Evolutionary conservation across 2,888 invertebrate species (phyloP), one percentile per base, ranked within the genome.

Genomic region (Ditula angustiorana): DNA sequence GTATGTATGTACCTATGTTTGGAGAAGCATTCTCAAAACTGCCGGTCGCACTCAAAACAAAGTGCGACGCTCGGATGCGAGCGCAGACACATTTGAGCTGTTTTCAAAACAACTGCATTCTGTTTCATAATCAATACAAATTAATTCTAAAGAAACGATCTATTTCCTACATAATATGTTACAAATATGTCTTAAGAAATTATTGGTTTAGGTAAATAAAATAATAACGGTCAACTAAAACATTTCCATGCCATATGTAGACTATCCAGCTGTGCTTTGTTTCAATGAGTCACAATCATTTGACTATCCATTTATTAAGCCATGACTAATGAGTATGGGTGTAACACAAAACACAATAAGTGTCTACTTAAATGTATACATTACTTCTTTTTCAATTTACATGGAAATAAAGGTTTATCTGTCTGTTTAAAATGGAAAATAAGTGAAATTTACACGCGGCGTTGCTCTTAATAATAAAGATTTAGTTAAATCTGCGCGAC

Each of bases 1-100:
- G 41, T 19, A 10, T 41, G n/a, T 10, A 8, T 13, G 33, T 26
- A 35, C n/a, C 19, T 19, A 35, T 63, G 52, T 57, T 63, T 63
- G 33, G 26, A 52, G 13, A 52, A 52, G 26, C 11, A 16, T 16
- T 28, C n/a, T 26, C 50, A 8, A 35, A 41, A 41, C 58, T 33
- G 19, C 50, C 58, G 52, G 49, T 30, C 23, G 47, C 63, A 63
- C 19, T 46, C 63, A 63, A 52, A 63, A 63, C 63, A 63, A 52
- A 24, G 41, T 21, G 19, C 33, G 35, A 2, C 35, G 11, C 61
- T 61, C 16, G 21, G 30, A 35, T 7, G 28, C 10, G 7, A 49
- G 13, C n/a, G 30, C 49, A 11, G n/a, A 41, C n/a, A 26, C 62
- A 33, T 44, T 37, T 21, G 37, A 1, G 21, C 37, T 16, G 35